Percentiles rank a stretch among this genome's conserved stretches.
Conservation (phyloP, 1,140 invertebrate genomes). For the Drosophila varians region DNA sequence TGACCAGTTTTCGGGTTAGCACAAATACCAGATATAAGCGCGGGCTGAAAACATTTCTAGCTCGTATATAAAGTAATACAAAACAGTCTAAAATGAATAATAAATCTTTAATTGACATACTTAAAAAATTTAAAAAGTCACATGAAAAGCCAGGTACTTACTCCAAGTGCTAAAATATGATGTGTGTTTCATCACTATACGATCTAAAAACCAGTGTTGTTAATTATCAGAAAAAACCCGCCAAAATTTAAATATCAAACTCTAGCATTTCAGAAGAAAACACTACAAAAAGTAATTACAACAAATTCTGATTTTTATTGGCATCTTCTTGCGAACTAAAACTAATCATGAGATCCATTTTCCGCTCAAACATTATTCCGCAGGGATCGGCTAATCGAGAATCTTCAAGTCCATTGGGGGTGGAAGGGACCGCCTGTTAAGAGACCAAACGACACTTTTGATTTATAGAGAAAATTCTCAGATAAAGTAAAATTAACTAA, state of each 20-base stretch:
- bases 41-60: no score
- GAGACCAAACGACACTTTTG: slow-evolving; percentile 33
- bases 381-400: slow-evolving; percentile 13
- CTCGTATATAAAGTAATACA: no score
- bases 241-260: background rate
- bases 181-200: background rate
- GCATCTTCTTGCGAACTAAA: slow-evolving; percentile 37
- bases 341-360: slow-evolving; percentile 72
- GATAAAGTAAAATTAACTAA: slow-evolving; percentile 3
- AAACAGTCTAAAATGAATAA: no score
- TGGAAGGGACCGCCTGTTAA: slow-evolving; percentile 50
- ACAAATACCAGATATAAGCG: background rate
- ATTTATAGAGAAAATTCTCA: slow-evolving; percentile 29
- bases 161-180: background rate
- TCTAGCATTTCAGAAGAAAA: slow-evolving; percentile 1
- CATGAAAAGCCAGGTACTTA: no score
- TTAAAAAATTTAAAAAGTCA: no score
- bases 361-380: slow-evolving; percentile 15
- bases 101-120: no score
- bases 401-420: slow-evolving; percentile 45
- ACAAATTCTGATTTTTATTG: slow-evolving; percentile 64
- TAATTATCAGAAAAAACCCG: background rate
- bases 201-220: background rate
- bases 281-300: slow-evolving; percentile 8
- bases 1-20: background rate